Base-by-base conservation (phyloP, 2,888 invertebrate species). In the Pinctada fucata region DNA sequence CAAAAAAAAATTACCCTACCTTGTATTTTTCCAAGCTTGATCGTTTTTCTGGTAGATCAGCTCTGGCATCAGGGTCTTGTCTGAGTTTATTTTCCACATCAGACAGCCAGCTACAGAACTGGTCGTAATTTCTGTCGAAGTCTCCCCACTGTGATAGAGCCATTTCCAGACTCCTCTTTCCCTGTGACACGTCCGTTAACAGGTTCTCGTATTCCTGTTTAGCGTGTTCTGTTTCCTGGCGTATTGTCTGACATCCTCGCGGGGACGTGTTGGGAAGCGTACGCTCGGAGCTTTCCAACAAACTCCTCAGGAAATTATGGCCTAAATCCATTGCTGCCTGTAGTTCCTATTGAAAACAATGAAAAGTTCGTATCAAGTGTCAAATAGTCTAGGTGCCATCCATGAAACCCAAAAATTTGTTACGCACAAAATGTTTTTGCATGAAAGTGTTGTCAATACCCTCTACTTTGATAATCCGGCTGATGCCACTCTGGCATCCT, bases 321-420 rank as follows among this genome's bases (percentile, higher is more conserved):
- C 98, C 98, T 91, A 97, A 97, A 91, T 98, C 98, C 72, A 98
- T 94, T 0, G 96, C 96, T 89, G 97, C 96, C n/a, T 97, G 95
- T 50, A 98, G 95, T 45, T 96, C 95, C 93, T 98, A 97, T 0
- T 97, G 95, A 16, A 65, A 31, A 31, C 31, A 31, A 31, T 31
- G 31, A 31, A 31, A 31, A 31, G 31, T 31, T 31, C 1, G 31
- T 31, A 31, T 31, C 31, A 31, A 31, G 31, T 1, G 31, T 31
- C 31, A 31, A 31, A n/a, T n/a, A n/a, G n/a, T n/a, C n/a, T n/a
- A n/a, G n/a, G n/a, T n/a, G n/a, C n/a, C n/a, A n/a, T n/a, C n/a
- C n/a, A n/a, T n/a, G n/a, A n/a, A n/a, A n/a, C n/a, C n/a, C n/a
- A n/a, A n/a, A n/a, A n/a, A n/a, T n/a, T n/a, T n/a, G n/a, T n/a